These are phyloP conservation scores for Chelidonichthys spinosus DNA, from an alignment of 2,797 vertebrate genomes.

Conservation along the genomic window DNA sequence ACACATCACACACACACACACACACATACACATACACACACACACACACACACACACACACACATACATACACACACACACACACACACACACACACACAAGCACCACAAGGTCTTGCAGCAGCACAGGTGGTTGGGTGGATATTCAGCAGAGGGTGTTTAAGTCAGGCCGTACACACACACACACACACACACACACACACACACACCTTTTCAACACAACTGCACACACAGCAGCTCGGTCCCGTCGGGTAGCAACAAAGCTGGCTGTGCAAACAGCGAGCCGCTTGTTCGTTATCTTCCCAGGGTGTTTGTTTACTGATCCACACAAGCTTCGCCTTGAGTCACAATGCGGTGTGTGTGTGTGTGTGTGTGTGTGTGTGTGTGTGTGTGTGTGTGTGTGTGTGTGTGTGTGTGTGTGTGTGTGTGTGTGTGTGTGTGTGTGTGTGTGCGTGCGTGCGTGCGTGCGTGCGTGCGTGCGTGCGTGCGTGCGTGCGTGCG, in stretches of 20 bases:
- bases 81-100: not conserved
- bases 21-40: too few species aligned
- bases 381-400: conserved; percentile 7
- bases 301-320: conserved; percentile 71
- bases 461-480: not conserved
- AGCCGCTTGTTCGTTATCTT: conserved; percentile 73
- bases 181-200: conserved; percentile 3
- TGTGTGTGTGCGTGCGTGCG: too few species aligned
- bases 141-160: conserved; percentile 43
- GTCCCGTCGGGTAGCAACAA: conserved; percentile 69
- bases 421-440: not conserved
- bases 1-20: not conserved
- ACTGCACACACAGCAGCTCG: conserved; percentile 64
- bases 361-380: conserved; percentile 4
- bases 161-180: conserved; percentile 13
- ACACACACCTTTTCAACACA: conserved; percentile 48
- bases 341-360: conserved; percentile 57
- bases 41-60: not conserved
- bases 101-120: conserved; percentile 41
- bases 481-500: too few species aligned
- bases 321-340: conserved; percentile 66
- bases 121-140: conserved; percentile 55
- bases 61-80: too few species aligned
- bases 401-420: not conserved
- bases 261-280: conserved; percentile 72